A percentile compares a stretch with the other conserved stretches of the same genome.
phyloP scores from a whole-genome alignment of 2,797 vertebrate genomes.

The Tangara arthus region DNA sequence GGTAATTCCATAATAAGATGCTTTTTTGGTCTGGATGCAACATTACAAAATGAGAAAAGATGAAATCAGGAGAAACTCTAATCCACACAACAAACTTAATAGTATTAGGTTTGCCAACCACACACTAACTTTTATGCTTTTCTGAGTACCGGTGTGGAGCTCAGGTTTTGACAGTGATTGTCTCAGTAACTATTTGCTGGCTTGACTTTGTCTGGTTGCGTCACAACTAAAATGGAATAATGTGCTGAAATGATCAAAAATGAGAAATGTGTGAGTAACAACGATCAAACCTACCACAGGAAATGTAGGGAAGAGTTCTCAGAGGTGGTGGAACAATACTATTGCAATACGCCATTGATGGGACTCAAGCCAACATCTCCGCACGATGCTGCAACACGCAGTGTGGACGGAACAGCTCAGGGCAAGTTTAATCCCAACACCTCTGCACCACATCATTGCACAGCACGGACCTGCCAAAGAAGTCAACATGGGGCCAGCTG shows the following conservation, averaged over 20 bases:
- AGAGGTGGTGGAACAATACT: background rate
- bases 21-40: background rate
- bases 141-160: background rate
- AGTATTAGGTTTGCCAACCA: background rate
- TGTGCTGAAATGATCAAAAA: background rate
- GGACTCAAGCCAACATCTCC: background rate
- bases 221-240: background rate
- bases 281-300: background rate
- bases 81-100: background rate
- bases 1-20: background rate
- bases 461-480: background rate
- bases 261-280: background rate
- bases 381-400: rapidly evolving
- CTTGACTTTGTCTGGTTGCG: background rate
- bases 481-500: background rate
- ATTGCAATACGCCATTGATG: background rate
- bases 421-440: background rate
- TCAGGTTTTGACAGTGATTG: background rate
- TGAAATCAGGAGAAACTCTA: background rate
- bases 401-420: background rate
- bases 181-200: background rate
- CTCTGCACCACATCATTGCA: background rate
- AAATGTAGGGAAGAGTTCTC: background rate
- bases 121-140: background rate
- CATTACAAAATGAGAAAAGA: background rate